Evolutionary conservation across 2,113 vertebrate species (phyloP).

Genomic region (Phylloscopus trochilus): DNA sequence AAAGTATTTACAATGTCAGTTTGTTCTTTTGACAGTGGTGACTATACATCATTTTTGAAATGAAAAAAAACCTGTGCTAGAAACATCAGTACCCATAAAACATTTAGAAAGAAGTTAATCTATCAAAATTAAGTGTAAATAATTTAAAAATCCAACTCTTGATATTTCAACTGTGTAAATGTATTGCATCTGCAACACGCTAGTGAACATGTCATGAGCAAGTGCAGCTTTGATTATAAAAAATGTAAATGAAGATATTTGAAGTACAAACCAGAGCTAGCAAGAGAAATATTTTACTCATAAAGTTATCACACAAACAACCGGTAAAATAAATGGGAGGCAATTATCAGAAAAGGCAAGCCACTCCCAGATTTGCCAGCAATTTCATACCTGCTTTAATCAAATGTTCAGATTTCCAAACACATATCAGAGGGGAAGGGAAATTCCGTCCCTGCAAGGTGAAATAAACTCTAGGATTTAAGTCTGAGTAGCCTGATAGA

Average conservation of each 20-base stretch:
- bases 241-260: slow-evolving; percentile 47
- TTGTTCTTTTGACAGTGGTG: background rate
- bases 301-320: background rate
- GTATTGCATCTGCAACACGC: slow-evolving; percentile 32
- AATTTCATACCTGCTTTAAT: background rate
- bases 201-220: slow-evolving; percentile 38
- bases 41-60: background rate
- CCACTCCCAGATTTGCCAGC: background rate
- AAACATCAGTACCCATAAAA: slow-evolving; percentile 33
- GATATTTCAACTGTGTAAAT: slow-evolving; percentile 40
- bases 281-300: background rate
- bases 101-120: slow-evolving; percentile 56
- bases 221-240: slow-evolving; percentile 23
- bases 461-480: background rate
- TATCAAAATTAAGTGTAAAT: slow-evolving; percentile 39
- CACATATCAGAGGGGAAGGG: background rate
- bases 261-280: background rate
- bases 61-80: background rate
- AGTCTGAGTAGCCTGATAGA: background rate
- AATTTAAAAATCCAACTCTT: slow-evolving; percentile 32
- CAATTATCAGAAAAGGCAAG: background rate
- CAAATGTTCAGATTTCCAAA: background rate
- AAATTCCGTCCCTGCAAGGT: background rate
- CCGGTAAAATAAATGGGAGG: background rate
- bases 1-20: background rate